Base-by-base conservation (phyloP, 2,797 vertebrate species). In the Odontamblyopus rebecca region DNA sequence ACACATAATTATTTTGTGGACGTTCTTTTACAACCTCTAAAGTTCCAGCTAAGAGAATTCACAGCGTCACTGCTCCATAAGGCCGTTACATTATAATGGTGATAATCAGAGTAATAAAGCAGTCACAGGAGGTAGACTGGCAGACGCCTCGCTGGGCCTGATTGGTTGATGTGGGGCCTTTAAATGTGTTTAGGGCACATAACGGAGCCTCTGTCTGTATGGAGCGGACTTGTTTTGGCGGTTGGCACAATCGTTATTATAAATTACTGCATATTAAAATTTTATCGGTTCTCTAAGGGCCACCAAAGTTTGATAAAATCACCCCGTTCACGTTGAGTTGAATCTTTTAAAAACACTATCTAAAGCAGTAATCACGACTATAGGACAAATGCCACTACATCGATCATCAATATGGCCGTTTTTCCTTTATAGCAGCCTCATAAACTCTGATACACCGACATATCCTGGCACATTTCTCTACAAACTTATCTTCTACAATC, bases 81-180 rank as follows among this genome's bases (percentile, higher is more conserved):
- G 76, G 79, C 80, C 73, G 61, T 79, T 80, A 69, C 57, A 69
- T 71, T 79, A 48, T 15, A 86, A 82, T 35, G 72, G 71, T 72
- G 74, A 79, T 86, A 82, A 66, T 79, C 72, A 68, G 72, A 62
- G 70, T 69, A 81, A 70, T 77, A 81, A 81, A 85, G 72, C 66
- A 1, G 66, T 44, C 57, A 57, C 68, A 64, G 78, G 80, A 79
- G 62, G 76, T 75, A 84, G 83, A 87, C 81, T 75, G 72, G 73
- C 76, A 78, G 87, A 76, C 82, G 71, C 75, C 83, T 66, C 44
- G 44, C 41, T 51, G 15, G 41, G 63, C n/a, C 38, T 27, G 63
- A 38, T 64, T 12, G 61, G 29, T 23, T 18, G 61, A 44, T 5
- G 61, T 63, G 63, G 41, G 38, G 63, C 63, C 63, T 27, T 48